Evolutionary conservation across 2,113 vertebrate genomes (phyloP), one percentile per base, ranked within the genome.

Genomic region (Lepus europaeus): DNA sequence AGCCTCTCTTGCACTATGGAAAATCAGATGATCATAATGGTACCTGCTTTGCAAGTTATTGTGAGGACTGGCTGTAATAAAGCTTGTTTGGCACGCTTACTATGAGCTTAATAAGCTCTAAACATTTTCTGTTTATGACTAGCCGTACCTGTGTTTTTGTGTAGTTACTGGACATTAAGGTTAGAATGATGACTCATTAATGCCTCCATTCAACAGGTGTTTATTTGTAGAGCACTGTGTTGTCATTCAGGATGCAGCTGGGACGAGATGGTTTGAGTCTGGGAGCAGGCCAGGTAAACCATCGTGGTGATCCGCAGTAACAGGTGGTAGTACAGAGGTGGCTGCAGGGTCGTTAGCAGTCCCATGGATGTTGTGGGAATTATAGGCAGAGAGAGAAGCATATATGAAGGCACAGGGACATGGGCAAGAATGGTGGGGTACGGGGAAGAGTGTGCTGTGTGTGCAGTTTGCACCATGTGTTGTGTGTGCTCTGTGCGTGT

Each of bases 121-220:
- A n/a, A 20, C 51, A 14, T 74, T 95, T 93, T 79, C 74, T 76
- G 85, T 51, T 51, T 45, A 31, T 90, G 53, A n/a, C 12, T 61
- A 39, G 84, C 45, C 19, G 25, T 33, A 51, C 20, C 59, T 66
- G 64, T 8, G 3, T 92, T 83, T 91, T 81, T 29, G 53, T 6
- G 9, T 80, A n/a, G 27, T 66, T 92, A 27, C 8, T 70, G 45
- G 70, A 70, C 83, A 61, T 49, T 25, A 39, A 92, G 33, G 72
- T 53, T 72, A 22, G 77, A 86, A 36, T 49, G 59, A 87, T 9
- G n/a, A 39, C 19, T 89, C 5, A 17, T 82, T 74, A 86, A 87
- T 63, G 63, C 29, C n/a, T 27, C 20, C 27, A 36, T 51, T 63
- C 49, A 70, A 22, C 29, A 74, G 69, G 12, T 82, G 19, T 31